A percentile compares a stretch with the other conserved stretches of the same genome.
These are phyloP conservation scores for Greenwoodochromis staneri DNA, from an alignment of 2,113 vertebrate genomes.

Conservation along the genomic window DNA sequence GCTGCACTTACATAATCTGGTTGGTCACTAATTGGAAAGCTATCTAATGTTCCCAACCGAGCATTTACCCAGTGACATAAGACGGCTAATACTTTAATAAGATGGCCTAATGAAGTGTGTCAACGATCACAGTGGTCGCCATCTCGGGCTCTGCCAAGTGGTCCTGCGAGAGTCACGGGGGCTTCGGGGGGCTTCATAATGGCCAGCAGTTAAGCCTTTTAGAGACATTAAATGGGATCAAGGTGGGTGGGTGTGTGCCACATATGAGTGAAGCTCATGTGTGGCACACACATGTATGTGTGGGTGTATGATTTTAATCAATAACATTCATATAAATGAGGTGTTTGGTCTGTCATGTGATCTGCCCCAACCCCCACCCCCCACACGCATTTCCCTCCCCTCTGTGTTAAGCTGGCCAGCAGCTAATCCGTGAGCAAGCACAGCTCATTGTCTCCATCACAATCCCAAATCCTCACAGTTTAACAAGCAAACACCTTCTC, in stretches of 20 bases:
- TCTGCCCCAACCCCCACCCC: background rate
- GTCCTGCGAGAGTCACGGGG: background rate
- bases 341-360: background rate
- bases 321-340: background rate
- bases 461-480: conserved; percentile 13
- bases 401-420: background rate
- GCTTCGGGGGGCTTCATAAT: background rate
- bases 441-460: background rate
- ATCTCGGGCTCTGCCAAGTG: background rate
- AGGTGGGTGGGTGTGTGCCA: background rate
- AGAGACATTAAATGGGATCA: background rate
- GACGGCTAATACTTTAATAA: conserved; percentile 38
- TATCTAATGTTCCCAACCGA: background rate
- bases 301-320: background rate
- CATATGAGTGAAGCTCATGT: background rate
- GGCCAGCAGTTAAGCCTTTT: background rate
- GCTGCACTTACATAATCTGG: conserved; percentile 17
- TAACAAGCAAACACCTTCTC: background rate
- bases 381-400: background rate
- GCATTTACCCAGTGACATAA: conserved; percentile 14
- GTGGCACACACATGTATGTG: background rate
- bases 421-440: background rate
- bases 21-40: conserved; percentile 10
- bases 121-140: background rate
- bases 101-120: conserved; percentile 25